Conservation (phyloP, 2,888 invertebrate genomes). For the Diaphora mendica region DNA sequence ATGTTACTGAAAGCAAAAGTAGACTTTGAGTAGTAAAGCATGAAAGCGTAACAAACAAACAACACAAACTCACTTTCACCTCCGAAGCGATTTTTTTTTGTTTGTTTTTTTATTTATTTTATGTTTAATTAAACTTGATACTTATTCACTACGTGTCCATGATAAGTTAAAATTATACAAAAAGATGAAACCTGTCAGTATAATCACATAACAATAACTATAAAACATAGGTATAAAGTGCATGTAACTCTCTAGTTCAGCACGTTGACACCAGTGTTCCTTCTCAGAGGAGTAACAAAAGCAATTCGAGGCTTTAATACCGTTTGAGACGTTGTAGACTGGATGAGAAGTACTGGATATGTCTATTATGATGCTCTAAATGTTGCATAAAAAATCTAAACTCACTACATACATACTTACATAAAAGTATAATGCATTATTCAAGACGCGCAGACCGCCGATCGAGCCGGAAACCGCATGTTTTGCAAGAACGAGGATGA, state of each 20-base stretch:
- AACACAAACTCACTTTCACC: not conserved
- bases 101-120: too few species aligned
- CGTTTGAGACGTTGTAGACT: not conserved
- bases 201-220: too few species aligned
- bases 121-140: not conserved
- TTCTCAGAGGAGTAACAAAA: not conserved
- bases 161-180: too few species aligned
- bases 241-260: not conserved
- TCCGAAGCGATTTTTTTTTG: not conserved
- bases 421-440: conserved; percentile 2
- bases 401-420: not conserved
- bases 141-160: too few species aligned
- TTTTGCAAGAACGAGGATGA: conserved; percentile 13
- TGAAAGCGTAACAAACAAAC: not conserved
- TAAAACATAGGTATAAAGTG: not conserved
- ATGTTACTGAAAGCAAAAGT: not conserved
- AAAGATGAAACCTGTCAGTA: too few species aligned
- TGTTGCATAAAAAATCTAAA: not conserved
- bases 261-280: not conserved
- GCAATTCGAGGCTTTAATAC: not conserved
- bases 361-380: not conserved
- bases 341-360: not conserved
- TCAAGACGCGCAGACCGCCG: not conserved
- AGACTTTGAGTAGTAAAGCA: not conserved
- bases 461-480: conserved; percentile 15